Conservation (phyloP, 2,797 vertebrate genomes). For the Hypotaenidia okinawae region DNA sequence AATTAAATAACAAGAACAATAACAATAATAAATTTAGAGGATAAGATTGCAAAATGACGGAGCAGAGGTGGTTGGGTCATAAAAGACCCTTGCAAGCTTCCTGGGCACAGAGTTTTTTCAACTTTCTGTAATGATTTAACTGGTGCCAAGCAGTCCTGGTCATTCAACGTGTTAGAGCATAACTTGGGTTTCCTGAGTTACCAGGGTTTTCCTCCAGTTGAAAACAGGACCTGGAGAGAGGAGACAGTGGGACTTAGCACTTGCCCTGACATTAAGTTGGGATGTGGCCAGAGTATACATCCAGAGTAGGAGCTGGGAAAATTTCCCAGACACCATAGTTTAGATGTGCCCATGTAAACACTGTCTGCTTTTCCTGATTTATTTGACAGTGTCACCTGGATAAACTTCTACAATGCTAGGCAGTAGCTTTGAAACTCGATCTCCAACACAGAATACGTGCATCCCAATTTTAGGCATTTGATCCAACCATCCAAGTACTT, state of each 20-base stretch:
- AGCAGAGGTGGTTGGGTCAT: not conserved
- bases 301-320: conserved; percentile 13
- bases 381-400: conserved; percentile 30
- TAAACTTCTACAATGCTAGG: conserved; percentile 6
- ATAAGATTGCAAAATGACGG: not conserved
- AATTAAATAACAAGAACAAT: not conserved
- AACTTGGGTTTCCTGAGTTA: conserved; percentile 11
- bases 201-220: not conserved
- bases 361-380: conserved; percentile 50
- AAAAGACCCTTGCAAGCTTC: not conserved
- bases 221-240: not conserved
- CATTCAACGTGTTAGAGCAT: not conserved
- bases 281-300: conserved; percentile 33
- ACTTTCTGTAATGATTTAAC: not conserved
- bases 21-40: not conserved
- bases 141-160: not conserved
- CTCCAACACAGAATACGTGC: not conserved
- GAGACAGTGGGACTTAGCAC: conserved; percentile 9
- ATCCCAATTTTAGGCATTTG: not conserved
- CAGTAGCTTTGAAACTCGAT: conserved; percentile 20
- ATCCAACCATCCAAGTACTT: not conserved
- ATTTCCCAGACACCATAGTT: conserved; percentile 40
- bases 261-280: conserved; percentile 32
- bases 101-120: not conserved
- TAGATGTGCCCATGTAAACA: conserved; percentile 56